Evolutionary conservation across 2,797 vertebrate species (phyloP), one percentile per base, ranked within the genome.

Genomic region (Pogoniulus pusillus): DNA sequence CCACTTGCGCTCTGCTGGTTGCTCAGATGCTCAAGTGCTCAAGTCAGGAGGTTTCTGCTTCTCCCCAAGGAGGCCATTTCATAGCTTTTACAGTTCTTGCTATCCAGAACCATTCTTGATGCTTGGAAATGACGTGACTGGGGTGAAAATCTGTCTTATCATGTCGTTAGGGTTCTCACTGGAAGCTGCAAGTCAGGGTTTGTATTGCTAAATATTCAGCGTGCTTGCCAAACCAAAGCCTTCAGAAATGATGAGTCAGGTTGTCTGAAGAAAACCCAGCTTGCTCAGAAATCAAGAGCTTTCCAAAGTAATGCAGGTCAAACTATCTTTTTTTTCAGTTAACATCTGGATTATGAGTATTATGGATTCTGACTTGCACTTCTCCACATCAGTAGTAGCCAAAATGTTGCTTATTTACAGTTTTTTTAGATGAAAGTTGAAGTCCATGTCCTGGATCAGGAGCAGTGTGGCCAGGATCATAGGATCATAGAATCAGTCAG

Each of bases 211-310:
- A 96, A 92, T 85, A 65, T 71, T 70, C 51, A 53, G 29, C 27
- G 39, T 57, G 70, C n/a, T 73, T 94, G 89, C 93, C 94, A 95
- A 94, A 91, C 82, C 66, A 8, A 78, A 89, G 87, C 85, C 10
- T 94, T 91, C 91, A 94, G 78, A 92, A 93, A 87, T 94, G 89
- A 92, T 96, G 94, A 94, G 85, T 96, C 94, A 96, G 66, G 49
- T 60, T 89, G 87, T 81, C 87, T 82, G 73, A 93, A 85, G 92
- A 85, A 81, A 87, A 89, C n/a, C n/a, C 1, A 8, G 54, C 71
- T 94, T 39, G 6, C 64, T 89, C 65, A 66, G 80, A 79, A 91
- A 87, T 75, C 30, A 75, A 75, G 72, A 80, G 75, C 84, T 87
- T 93, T 93, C 86, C 58, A 65, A 82, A 88, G 77, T 39, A 85